These are phyloP conservation scores for Neosilurus hyrtlii DNA, from an alignment of 2,797 vertebrate species.

Conservation along the genomic window DNA sequence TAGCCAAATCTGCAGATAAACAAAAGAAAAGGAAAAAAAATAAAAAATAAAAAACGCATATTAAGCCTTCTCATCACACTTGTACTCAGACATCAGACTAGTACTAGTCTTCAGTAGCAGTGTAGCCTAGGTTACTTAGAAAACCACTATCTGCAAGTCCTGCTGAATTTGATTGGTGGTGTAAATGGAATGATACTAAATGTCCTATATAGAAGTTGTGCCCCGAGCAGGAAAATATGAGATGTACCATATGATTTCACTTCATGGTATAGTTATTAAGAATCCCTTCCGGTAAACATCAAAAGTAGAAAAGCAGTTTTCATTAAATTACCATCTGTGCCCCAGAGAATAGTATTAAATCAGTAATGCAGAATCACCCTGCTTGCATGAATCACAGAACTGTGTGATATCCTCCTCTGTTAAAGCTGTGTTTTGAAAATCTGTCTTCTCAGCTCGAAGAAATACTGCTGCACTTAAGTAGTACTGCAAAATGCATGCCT, in stretches of 20 bases:
- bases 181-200: background rate
- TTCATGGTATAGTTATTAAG: background rate
- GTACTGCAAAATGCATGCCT: background rate
- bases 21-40: conserved; percentile 27
- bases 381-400: conserved; percentile 3
- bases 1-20: conserved; percentile 89
- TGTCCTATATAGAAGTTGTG: background rate
- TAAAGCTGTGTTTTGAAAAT: background rate
- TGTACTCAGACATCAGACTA: background rate
- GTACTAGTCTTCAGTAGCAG: background rate
- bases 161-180: background rate
- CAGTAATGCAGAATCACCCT: background rate
- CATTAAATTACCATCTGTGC: background rate
- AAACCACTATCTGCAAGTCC: background rate
- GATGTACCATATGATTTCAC: background rate
- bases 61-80: background rate
- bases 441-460: background rate
- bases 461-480: background rate
- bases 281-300: background rate
- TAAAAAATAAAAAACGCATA: background rate
- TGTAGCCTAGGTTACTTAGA: background rate
- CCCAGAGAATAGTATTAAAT: background rate
- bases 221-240: background rate
- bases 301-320: background rate
- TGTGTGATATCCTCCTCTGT: background rate